Base-by-base conservation (phyloP, 2,888 invertebrate species). In the Tiliacea aurago region DNA sequence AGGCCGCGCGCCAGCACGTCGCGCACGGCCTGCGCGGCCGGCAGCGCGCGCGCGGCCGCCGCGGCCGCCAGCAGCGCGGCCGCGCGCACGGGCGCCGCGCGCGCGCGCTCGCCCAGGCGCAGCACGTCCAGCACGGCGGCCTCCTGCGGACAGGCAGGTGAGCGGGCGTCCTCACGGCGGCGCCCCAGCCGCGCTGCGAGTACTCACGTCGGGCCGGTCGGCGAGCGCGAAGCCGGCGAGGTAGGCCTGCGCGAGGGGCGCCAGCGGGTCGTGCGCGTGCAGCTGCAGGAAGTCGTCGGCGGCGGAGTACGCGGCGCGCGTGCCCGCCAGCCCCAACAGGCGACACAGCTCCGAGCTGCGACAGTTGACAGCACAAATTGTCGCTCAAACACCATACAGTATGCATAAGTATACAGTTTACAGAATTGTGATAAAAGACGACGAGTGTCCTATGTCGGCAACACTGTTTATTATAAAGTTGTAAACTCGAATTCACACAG, bases 291-390 rank as follows among this genome's bases (percentile, higher is more conserved):
- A 80, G 65, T 80, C 89, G 70, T 75, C 84, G 37, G 89, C 92
- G 56, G 91, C 94, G 61, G 62, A 47, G 81, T 88, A 89, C 80
- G 91, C 88, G 43, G 81, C 86, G 62, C 70, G 82, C 71, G 89
- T 73, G 80, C 87, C 94, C 69, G 89, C 84, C 84, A 90, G 86
- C 9, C 92, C 94, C 80, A 93, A 86, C 89, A 88, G 84, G 66
- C 89, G 89, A 65, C 85, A 86, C 80, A 90, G 11, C 0, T 88
- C 63, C 81, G 65, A 55, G 78, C 79, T 71, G 77, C 84, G 4
- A 43, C 10, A 45, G 20, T 20, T n/a, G 18, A n/a, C 1, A 28
- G 1, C 4, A 10, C 18, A 28, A 33, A 56, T 9, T 7, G 15
- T 23, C 23, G 28, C 7, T 53, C 55, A 15, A 28, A 55, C 55